A percentile compares a stretch with the other conserved stretches of the same genome.
These are phyloP conservation scores for Oophaga pumilio DNA, from an alignment of 2,113 vertebrate species.

Conservation along the genomic window DNA sequence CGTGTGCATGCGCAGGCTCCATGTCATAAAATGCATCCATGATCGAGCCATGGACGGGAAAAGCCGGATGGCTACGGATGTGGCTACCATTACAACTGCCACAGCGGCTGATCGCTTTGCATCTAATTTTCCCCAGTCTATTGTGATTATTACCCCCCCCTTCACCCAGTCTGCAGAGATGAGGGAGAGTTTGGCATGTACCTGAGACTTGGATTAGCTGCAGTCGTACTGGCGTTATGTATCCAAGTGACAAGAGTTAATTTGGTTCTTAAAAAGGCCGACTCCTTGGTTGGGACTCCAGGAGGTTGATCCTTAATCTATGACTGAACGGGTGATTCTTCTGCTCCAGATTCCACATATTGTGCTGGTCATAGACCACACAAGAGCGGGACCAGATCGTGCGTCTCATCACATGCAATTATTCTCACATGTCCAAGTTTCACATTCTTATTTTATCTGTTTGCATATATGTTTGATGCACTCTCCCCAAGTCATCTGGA, in stretches of 20 bases:
- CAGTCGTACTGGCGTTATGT: background rate
- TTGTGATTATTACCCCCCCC: slow-evolving; percentile 13
- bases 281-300: no score
- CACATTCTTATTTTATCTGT: no score
- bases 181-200: background rate
- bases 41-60: no score
- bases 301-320: no score
- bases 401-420: no score
- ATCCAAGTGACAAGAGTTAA: background rate
- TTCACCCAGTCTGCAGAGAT: background rate
- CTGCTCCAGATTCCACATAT: background rate
- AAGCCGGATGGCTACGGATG: no score
- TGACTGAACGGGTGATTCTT: background rate
- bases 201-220: background rate
- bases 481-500: no score
- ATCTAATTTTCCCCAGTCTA: background rate
- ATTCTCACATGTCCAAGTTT: no score
- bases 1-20: background rate
- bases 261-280: background rate
- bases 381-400: no score
- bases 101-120: background rate
- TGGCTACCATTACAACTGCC: no score
- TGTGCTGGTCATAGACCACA: background rate
- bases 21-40: background rate
- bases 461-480: no score